Base-by-base conservation (phyloP, 2,888 invertebrate genomes). In the Homarus gammarus region DNA sequence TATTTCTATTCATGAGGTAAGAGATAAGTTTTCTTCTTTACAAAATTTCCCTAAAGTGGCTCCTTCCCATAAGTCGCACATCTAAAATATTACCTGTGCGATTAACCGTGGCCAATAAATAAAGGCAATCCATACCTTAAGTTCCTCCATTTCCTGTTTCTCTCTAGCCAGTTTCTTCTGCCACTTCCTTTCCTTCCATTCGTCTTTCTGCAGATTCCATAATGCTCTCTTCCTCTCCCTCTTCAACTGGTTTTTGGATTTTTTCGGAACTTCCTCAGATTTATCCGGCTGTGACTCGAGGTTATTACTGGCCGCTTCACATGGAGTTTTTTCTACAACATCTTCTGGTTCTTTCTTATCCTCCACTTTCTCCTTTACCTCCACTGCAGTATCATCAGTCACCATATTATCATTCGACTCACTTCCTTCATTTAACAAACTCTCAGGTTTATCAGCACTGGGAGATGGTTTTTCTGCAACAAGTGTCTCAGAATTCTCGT, bases 191-290 rank as follows among this genome's bases (percentile, higher is more conserved):
- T 64, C 64, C 27, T 64, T 64, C 64, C 64, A 64, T 64, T 64
- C 27, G 8, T 64, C 64, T 27, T 64, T 64, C 27, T 64, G 64
- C 6, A 27, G 27, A 64, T 27, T 27, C 64, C 64, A 27, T 8
- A 64, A 27, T 73, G 40, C 36, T 73, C 22, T 73, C 38, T 15
- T 73, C 36, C 31, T 40, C 38, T 73, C 73, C n/a, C 40, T 73
- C 31, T 73, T 73, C 15, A 73, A 36, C 27, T 73, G 73, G 22
- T 73, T 73, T 73, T 73, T 73, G 5, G 73, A 31, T 2, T 78
- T 51, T 18, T 78, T 49, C 27, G 31, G 31, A 78, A 49, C 31
- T 31, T 15, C 12, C 8, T 31, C 33, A 44, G 6, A 22, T 38
- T 77, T n/a, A 77, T 77, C 27, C 12, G 18, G n/a, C 5, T n/a